A percentile compares a stretch with the other conserved stretches of the same genome.
These are phyloP conservation scores for Lepisosteus osseus DNA, from an alignment of 2,113 vertebrate species.

Conservation along the genomic window DNA sequence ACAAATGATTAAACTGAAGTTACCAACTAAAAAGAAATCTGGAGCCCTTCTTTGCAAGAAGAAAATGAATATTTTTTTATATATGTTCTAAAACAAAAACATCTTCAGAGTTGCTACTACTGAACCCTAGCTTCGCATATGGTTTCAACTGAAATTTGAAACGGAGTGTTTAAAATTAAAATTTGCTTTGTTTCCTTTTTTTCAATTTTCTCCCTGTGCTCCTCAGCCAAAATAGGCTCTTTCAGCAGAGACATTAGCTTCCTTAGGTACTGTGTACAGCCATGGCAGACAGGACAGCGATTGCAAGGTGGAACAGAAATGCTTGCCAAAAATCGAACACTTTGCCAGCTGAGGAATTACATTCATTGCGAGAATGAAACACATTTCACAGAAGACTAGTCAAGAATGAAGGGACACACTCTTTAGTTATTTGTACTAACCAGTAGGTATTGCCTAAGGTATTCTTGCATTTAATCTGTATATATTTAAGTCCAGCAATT, in stretches of 20 bases:
- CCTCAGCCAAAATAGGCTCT: neutral
- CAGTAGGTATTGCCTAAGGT: conserved; percentile 8
- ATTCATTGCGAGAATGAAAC: neutral
- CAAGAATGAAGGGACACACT: neutral
- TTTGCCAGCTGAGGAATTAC: neutral
- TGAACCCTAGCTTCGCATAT: too few relatives aligned
- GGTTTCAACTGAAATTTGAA: too few relatives aligned
- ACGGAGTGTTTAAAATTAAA: too few relatives aligned
- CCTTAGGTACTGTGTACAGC: neutral
- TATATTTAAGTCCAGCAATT: too few relatives aligned
- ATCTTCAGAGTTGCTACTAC: too few relatives aligned
- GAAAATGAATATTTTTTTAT: too few relatives aligned
- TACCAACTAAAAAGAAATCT: too few relatives aligned
- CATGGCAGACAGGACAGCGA: neutral
- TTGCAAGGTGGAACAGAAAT: conserved; percentile 4
- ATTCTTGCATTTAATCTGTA: neutral
- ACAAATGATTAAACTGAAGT: too few relatives aligned
- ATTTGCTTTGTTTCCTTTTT: too few relatives aligned
- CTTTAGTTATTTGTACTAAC: neutral
- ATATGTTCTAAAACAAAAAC: too few relatives aligned
- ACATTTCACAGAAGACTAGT: conserved; percentile 10
- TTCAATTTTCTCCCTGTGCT: neutral
- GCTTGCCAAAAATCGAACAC: conserved; percentile 4
- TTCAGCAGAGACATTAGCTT: neutral
- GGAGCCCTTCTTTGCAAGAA: too few relatives aligned